Evolutionary conservation across 2,113 vertebrate genomes (phyloP), one percentile per base, ranked within the genome.

Genomic region (Oreochromis tanganicae): DNA sequence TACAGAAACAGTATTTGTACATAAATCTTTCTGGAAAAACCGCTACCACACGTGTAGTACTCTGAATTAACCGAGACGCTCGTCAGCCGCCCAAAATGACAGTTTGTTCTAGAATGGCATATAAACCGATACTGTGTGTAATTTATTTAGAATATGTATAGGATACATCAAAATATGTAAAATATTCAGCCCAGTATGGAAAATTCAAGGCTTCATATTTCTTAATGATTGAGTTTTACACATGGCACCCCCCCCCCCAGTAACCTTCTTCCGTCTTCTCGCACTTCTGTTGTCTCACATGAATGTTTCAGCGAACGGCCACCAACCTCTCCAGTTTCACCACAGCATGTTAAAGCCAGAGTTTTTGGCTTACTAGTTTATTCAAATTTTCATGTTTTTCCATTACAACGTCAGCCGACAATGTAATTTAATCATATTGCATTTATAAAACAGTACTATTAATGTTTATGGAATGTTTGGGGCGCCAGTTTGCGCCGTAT

Each of bases 1-100:
- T 83, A 89, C 75, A 85, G 59, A 89, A 88, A 87, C 87, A 91
- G 92, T 95, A 91, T 94, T 91, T 95, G 92, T 96, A 96, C 78
- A 91, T 41, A 88, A 80, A 73, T 94, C 83, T 82, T 87, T 87
- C 50, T 54, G 56, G 75, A 71, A 59, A 73, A 75, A 78, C 61
- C 16, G 73, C 88, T 84, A 89, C 46, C 19, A 34, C 83, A 81
- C 84, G 57, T 85, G 29, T 78, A 84, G 83, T 55, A 85, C 27
- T 85, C 36, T 59, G 5, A 54, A 83, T n/a, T 21, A 29, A 56
- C 66, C 52, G 56, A 83, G 52, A 52, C 24, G 38, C 50, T 87
- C 34, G 34, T 88, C 63, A 81, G 85, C 46, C 7, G 3, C 54
- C 17, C 61, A 86, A 43, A 87, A 84, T 82, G 79, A 87, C 81